phyloP scores from a whole-genome alignment of 2,797 vertebrate genomes.

The Garrulus glandarius region DNA sequence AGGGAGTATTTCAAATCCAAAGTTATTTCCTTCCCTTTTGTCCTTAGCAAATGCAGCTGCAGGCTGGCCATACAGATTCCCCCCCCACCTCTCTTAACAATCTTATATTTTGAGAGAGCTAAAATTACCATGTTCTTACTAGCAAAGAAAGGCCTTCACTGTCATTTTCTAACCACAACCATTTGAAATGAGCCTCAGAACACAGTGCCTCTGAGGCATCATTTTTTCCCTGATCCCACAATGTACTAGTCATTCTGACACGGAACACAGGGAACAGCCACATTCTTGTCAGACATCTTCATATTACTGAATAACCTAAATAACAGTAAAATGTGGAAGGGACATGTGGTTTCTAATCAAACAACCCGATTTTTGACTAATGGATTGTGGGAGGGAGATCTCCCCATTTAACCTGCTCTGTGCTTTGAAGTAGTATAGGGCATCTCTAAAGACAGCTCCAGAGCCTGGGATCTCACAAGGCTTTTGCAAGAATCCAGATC shows the following conservation, averaged over 20 bases:
- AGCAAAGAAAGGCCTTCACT: background rate
- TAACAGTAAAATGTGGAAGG: background rate
- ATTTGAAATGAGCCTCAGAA: constrained; percentile 3
- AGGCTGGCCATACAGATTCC: constrained; percentile 27
- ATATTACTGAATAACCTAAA: background rate
- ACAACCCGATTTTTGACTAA: background rate
- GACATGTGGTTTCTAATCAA: background rate
- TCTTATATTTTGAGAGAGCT: background rate
- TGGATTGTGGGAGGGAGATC: background rate
- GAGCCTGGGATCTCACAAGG: background rate
- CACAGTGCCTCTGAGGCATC: background rate
- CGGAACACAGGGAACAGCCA: accelerated
- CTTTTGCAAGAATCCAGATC: background rate
- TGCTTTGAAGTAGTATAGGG: background rate
- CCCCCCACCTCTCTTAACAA: constrained; percentile 30
- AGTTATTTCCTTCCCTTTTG: constrained; percentile 27
- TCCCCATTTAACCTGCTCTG: background rate
- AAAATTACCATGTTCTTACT: constrained; percentile 18
- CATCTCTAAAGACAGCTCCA: background rate
- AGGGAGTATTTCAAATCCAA: background rate
- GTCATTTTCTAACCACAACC: background rate
- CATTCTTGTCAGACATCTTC: background rate
- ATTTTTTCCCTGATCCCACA: background rate
- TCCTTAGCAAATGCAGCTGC: constrained; percentile 8
- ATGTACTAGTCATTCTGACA: background rate